phyloP scores from a whole-genome alignment of 2,113 vertebrate species.

The Phylloscopus whistleri region DNA sequence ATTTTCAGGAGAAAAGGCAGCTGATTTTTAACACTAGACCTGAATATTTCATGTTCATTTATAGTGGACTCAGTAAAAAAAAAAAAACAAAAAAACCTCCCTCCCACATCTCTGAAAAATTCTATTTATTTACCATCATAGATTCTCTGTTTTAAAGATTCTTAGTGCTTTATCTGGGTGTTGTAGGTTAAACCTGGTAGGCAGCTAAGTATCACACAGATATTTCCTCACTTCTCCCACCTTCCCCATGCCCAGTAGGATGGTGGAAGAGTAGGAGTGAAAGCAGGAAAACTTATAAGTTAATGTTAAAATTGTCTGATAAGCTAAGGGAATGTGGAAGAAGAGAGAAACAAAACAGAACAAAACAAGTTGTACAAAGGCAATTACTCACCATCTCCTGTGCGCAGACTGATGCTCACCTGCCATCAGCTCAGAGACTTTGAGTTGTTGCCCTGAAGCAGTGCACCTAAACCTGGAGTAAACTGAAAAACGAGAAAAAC shows the following conservation, averaged over 20 bases:
- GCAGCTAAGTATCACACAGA: neutral
- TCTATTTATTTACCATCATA: neutral
- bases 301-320: neutral
- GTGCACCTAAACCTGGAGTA: neutral
- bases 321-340: neutral
- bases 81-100: neutral
- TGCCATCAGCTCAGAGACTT: neutral
- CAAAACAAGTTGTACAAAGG: neutral
- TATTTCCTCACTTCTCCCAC: neutral
- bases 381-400: neutral
- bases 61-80: neutral
- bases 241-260: rapidly evolving
- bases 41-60: neutral
- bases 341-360: neutral
- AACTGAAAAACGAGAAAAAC: neutral
- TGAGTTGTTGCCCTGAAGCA: neutral
- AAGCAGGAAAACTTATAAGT: neutral
- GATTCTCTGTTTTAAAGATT: neutral
- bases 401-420: neutral
- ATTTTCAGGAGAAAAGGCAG: neutral
- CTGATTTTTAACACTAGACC: neutral
- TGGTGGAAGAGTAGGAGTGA: neutral
- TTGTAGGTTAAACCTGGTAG: neutral
- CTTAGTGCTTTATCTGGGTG: neutral
- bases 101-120: neutral